phyloP scores from a whole-genome alignment of 2,888 invertebrate genomes.

The Seira ritae region DNA sequence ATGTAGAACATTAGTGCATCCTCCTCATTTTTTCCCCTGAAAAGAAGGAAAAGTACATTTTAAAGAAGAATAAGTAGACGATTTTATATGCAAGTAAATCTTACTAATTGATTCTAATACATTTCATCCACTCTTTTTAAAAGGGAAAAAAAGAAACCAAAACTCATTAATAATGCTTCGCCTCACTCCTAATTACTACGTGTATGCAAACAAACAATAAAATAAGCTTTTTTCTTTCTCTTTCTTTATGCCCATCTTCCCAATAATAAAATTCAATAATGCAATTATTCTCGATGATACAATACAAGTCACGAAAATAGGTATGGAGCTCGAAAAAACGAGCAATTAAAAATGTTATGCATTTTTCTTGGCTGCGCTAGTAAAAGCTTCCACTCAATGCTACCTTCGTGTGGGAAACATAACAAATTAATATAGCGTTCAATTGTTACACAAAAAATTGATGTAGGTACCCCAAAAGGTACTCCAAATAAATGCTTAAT shows the following conservation, averaged over 20 bases:
- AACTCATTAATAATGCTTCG: slow-evolving; percentile 6
- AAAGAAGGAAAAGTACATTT: neutral
- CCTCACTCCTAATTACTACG: slow-evolving; percentile 11
- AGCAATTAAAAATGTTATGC: slow-evolving; percentile 6
- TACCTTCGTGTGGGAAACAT: neutral
- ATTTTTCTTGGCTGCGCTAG: neutral
- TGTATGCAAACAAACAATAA: slow-evolving; percentile 11
- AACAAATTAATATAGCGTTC: neutral
- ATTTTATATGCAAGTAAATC: slow-evolving; percentile 11
- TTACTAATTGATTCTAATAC: neutral
- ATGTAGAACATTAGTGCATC: neutral
- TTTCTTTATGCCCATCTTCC: neutral
- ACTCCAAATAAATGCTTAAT: neutral
- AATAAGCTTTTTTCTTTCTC: neutral
- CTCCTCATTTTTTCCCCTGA: neutral
- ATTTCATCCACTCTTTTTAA: neutral
- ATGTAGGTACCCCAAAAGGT: neutral
- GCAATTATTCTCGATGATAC: slow-evolving; percentile 3
- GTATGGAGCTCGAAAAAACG: neutral
- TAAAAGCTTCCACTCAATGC: neutral
- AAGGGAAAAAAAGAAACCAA: neutral
- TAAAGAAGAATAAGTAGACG: neutral
- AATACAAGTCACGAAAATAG: slow-evolving; percentile 7
- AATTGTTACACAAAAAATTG: neutral
- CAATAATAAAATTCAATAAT: slow-evolving; percentile 3